phyloP scores from a whole-genome alignment of 2,113 vertebrate species.

The Mystacornis crossleyi region DNA sequence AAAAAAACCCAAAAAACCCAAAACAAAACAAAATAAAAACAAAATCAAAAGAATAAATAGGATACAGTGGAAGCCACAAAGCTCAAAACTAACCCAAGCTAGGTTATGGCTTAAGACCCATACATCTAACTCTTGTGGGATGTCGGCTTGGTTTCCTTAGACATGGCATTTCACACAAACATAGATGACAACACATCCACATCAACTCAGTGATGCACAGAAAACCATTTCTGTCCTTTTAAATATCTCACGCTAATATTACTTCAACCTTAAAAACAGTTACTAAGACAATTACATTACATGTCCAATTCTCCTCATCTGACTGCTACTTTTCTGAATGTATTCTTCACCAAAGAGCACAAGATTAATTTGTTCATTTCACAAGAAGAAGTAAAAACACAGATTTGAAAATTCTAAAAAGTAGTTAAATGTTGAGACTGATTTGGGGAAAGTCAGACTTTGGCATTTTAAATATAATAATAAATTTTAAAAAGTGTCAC shows the following conservation, averaged over 20 bases:
- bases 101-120: conserved; percentile 73
- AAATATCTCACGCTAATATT: conserved; percentile 31
- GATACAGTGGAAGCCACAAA: conserved; percentile 76
- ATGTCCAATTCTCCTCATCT: not conserved
- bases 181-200: conserved; percentile 69
- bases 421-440: conserved; percentile 63
- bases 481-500: conserved; percentile 63
- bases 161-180: conserved; percentile 55
- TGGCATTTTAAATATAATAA: conserved; percentile 79
- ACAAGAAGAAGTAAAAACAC: conserved; percentile 73
- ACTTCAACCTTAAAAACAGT: conserved; percentile 30
- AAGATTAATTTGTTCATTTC: conserved; percentile 70
- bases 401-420: conserved; percentile 73
- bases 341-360: conserved; percentile 73
- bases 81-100: conserved; percentile 57
- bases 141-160: conserved; percentile 45
- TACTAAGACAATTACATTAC: conserved; percentile 52
- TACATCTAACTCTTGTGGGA: conserved; percentile 48
- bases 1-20: not conserved
- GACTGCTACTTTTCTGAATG: conserved; percentile 16
- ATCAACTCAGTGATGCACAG: conserved; percentile 50
- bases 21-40: no score
- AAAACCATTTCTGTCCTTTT: conserved; percentile 31
- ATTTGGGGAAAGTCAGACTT: conserved; percentile 76
- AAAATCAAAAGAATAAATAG: conserved; percentile 83